phyloP scores from a whole-genome alignment of 2,113 vertebrate genomes.

The Arenaria interpres region DNA sequence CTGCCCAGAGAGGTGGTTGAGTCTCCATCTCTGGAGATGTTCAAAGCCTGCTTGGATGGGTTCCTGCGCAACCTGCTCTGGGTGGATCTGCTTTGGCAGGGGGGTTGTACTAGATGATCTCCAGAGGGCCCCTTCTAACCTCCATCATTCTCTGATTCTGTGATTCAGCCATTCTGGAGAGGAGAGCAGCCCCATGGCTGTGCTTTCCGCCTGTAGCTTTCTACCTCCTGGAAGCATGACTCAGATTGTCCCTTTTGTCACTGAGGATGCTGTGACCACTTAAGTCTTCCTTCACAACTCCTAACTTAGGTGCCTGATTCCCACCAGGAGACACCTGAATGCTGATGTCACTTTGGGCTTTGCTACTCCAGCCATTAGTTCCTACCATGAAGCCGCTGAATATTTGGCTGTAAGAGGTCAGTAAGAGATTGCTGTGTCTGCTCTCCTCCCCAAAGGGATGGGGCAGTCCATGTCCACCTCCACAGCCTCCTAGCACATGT shows the following conservation, averaged over 20 bases:
- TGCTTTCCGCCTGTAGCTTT: not conserved
- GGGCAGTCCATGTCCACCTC: not conserved
- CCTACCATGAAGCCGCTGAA: rapidly evolving
- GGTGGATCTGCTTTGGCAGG: too few species aligned
- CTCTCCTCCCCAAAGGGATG: not conserved
- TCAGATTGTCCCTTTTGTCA: not conserved
- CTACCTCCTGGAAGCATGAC: not conserved
- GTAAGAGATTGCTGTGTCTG: not conserved
- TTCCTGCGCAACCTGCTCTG: too few species aligned
- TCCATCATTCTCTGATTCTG: too few species aligned
- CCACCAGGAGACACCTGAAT: not conserved
- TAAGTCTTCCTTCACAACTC: not conserved
- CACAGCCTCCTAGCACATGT: not conserved
- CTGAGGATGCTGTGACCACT: not conserved
- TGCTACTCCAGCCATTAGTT: rapidly evolving
- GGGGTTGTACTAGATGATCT: too few species aligned
- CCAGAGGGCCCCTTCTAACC: too few species aligned
- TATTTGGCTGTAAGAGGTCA: not conserved
- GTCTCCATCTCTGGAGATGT: too few species aligned
- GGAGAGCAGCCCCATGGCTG: not conserved
- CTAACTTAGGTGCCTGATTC: not conserved
- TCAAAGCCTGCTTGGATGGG: too few species aligned
- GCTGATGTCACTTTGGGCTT: not conserved
- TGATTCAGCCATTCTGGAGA: not conserved
- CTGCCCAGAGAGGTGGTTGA: too few species aligned